Evolutionary conservation across 2,797 vertebrate genomes (phyloP).

Genomic region (Microcaecilia unicolor): DNA sequence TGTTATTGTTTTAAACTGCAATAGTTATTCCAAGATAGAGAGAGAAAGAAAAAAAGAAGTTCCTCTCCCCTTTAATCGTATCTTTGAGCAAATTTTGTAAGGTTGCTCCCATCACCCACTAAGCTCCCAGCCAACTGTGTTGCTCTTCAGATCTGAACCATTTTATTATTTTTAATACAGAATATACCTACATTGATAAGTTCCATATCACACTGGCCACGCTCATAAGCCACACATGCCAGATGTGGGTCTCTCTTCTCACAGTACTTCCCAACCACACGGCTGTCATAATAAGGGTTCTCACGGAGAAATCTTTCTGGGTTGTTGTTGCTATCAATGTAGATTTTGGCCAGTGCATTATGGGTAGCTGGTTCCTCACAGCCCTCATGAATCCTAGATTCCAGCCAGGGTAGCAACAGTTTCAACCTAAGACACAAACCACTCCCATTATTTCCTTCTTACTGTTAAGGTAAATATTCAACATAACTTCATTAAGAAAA

Average conservation of each 20-base stretch:
- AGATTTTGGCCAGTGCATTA: constrained; percentile 95
- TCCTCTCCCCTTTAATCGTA: too few relatives aligned
- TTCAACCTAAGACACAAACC: constrained; percentile 70
- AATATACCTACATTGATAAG: constrained; percentile 80
- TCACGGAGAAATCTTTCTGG: constrained; percentile 93
- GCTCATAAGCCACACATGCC: constrained; percentile 95
- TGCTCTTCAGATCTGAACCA: background rate
- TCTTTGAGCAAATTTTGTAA: too few relatives aligned
- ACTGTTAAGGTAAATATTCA: too few relatives aligned
- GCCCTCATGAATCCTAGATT: constrained; percentile 93
- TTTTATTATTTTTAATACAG: background rate
- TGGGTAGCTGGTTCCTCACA: constrained; percentile 96
- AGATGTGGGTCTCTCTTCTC: constrained; percentile 97
- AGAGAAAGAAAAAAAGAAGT: too few relatives aligned
- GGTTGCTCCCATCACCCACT: too few relatives aligned
- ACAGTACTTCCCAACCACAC: constrained; percentile 95
- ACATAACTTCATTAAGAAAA: too few relatives aligned
- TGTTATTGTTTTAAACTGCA: too few relatives aligned
- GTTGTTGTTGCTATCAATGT: constrained; percentile 98
- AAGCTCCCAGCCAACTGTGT: too few relatives aligned
- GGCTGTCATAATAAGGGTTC: constrained; percentile 93
- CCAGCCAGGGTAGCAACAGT: constrained; percentile 91
- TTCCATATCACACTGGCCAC: constrained; percentile 93
- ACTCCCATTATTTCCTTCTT: too few relatives aligned
- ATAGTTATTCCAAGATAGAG: too few relatives aligned